phyloP scores from a whole-genome alignment of 92 coral and sea anemone species.

The Zoanthus sansibaricus region DNA sequence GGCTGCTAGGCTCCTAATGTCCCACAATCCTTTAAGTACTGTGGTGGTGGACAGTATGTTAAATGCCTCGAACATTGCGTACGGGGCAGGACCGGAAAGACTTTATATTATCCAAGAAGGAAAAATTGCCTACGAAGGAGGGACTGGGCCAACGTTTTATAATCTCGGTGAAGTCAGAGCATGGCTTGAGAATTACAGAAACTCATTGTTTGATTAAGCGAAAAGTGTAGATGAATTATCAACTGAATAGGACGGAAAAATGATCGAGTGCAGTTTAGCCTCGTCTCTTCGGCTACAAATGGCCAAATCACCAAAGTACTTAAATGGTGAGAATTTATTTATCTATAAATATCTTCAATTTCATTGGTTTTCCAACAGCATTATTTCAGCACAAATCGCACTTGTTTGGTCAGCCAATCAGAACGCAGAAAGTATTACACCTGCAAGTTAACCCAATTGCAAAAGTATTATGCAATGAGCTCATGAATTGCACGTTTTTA shows the following conservation, averaged over 20 bases:
- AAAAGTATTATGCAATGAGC: no score
- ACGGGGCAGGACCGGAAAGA: conserved; percentile 89
- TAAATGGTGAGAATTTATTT: no score
- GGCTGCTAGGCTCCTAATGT: conserved; percentile 80
- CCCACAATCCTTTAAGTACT: conserved; percentile 76
- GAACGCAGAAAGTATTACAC: no score
- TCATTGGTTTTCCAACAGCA: no score
- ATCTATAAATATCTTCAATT: no score
- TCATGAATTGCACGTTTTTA: no score
- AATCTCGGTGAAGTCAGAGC: conserved; percentile 70
- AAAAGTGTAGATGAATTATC: neutral
- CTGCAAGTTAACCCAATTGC: no score
- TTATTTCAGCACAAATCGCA: no score
- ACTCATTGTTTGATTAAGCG: neutral
- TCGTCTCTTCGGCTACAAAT: neutral
- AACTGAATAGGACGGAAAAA: neutral
- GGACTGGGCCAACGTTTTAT: conserved; percentile 82
- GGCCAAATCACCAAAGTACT: neutral
- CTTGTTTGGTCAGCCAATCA: no score
- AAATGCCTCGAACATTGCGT: conserved; percentile 78
- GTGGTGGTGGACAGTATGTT: conserved; percentile 84
- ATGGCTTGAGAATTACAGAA: conserved; percentile 72
- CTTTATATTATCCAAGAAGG: conserved; percentile 73
- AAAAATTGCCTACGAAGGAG: conserved; percentile 82
- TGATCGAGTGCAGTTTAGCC: neutral